Evolutionary conservation across 1,140 invertebrate genomes (phyloP).

Genomic region (Neodiprion lecontei): DNA sequence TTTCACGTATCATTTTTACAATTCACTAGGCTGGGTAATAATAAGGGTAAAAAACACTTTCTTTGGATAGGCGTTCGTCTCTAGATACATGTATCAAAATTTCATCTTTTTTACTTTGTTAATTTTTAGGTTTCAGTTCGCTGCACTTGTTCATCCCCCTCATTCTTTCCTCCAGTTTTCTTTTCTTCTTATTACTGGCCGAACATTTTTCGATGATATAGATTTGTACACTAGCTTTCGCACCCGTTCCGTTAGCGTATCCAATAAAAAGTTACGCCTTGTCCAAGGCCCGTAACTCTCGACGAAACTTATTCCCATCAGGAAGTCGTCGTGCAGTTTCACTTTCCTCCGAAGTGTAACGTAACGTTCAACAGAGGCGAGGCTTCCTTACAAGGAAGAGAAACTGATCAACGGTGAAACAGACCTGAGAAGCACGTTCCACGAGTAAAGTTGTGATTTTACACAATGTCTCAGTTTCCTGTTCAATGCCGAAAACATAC

Average conservation of each 20-base stretch:
- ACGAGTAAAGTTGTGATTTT: too few species aligned
- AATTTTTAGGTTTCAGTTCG: not conserved
- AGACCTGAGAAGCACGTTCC: too few species aligned
- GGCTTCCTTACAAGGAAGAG: not conserved
- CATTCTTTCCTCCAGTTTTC: not conserved
- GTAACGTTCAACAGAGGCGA: not conserved
- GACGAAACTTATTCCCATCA: not conserved
- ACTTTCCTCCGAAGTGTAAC: not conserved
- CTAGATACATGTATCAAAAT: not conserved
- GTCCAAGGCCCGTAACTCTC: not conserved
- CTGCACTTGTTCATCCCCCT: not conserved
- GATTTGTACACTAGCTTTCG: not conserved
- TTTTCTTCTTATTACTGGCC: not conserved
- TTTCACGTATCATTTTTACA: not conserved
- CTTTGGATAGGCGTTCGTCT: conserved; percentile 12
- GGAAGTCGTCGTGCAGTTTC: not conserved
- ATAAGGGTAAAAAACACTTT: conserved; percentile 21
- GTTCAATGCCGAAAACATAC: too few species aligned
- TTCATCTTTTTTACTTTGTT: not conserved
- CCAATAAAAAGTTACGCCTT: not conserved
- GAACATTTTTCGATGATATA: not conserved
- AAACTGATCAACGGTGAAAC: too few species aligned
- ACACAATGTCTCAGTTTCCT: too few species aligned
- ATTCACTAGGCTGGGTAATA: conserved; percentile 19
- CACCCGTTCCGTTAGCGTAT: not conserved